Evolutionary conservation across 1,140 invertebrate genomes (phyloP).

Genomic region (Pogonomyrmex barbatus): DNA sequence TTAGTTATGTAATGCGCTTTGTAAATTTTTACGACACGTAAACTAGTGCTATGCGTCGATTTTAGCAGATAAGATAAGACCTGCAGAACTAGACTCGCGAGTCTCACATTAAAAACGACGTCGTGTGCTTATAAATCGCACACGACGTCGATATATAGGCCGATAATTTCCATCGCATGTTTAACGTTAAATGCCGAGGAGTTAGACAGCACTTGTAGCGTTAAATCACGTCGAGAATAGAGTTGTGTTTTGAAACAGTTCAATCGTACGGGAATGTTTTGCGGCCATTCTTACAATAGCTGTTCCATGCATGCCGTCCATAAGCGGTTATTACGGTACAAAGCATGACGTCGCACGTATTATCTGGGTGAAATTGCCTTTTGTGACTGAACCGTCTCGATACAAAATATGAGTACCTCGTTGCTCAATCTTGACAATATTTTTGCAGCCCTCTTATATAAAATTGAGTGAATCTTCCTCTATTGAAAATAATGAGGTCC

Average conservation of each 20-base stretch:
- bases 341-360: slow-evolving; percentile 32
- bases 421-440: neutral
- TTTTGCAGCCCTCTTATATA: neutral
- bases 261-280: slow-evolving; percentile 55
- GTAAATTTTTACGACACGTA: neutral
- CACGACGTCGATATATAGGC: neutral
- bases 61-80: neutral
- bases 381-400: neutral
- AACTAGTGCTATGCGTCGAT: neutral
- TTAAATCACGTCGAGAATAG: slow-evolving; percentile 50
- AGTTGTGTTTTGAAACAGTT: slow-evolving; percentile 54
- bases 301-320: neutral
- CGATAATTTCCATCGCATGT: slow-evolving; percentile 10
- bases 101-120: neutral
- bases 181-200: slow-evolving; percentile 11
- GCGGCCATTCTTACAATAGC: slow-evolving; percentile 48
- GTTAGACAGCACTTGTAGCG: slow-evolving; percentile 10
- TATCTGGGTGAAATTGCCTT: slow-evolving; percentile 23
- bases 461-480: neutral
- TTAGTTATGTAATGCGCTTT: neutral
- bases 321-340: slow-evolving; percentile 35
- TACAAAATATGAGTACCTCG: neutral
- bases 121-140: neutral
- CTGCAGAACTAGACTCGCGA: neutral
- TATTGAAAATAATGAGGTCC: neutral